Evolutionary conservation across 2,797 vertebrate species (phyloP).

Genomic region (Pampus argenteus): DNA sequence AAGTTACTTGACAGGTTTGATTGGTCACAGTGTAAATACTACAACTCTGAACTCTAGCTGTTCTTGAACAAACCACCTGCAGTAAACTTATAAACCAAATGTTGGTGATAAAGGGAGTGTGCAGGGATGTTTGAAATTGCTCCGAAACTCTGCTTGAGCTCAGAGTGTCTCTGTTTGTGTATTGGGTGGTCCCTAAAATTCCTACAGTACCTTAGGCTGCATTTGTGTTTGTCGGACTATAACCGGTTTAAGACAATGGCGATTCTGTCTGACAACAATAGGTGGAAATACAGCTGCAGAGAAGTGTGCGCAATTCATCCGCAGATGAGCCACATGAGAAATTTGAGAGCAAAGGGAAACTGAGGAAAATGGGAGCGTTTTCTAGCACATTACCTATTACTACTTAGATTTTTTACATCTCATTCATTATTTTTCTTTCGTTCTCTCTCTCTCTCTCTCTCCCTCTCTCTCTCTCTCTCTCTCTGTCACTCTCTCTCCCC

Average conservation of each 20-base stretch:
- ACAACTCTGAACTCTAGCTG: constrained; percentile 21
- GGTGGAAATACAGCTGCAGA: constrained; percentile 80
- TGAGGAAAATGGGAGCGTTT: constrained; percentile 54
- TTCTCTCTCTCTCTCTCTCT: constrained; percentile 43
- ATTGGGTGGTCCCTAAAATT: constrained; percentile 78
- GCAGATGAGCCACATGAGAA: constrained; percentile 74
- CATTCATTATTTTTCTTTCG: constrained; percentile 77
- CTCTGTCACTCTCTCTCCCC: constrained; percentile 41
- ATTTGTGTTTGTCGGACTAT: constrained; percentile 74
- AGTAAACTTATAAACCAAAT: constrained; percentile 9
- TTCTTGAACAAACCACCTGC: constrained; percentile 15
- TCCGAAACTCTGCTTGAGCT: constrained; percentile 22
- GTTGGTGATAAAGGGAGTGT: constrained; percentile 16
- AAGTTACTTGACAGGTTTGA: constrained; percentile 66
- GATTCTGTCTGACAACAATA: constrained; percentile 81
- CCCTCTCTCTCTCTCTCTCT: constrained; percentile 49
- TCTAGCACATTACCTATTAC: constrained; percentile 43
- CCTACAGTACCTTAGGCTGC: constrained; percentile 64
- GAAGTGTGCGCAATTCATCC: constrained; percentile 57
- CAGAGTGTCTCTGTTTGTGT: constrained; percentile 67
- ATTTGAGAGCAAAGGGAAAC: constrained; percentile 59
- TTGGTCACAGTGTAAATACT: constrained; percentile 64
- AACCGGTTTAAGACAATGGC: constrained; percentile 81
- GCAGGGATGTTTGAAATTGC: constrained; percentile 15
- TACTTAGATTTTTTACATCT: constrained; percentile 69